Conservation (phyloP, 1,140 invertebrate species). For the Arctopsyche grandis region DNA sequence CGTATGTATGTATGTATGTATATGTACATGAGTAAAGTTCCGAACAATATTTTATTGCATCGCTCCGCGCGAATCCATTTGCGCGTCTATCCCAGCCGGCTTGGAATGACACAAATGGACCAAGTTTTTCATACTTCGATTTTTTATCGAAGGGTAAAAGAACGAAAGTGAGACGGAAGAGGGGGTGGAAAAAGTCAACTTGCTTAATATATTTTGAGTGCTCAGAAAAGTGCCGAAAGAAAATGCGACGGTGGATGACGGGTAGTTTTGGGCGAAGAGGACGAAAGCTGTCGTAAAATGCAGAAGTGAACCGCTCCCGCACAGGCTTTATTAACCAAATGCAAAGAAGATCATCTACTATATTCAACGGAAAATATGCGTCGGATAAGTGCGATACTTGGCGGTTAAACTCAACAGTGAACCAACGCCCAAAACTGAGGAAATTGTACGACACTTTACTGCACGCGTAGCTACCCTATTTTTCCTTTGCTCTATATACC, state of each 20-base stretch:
- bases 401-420: too few relatives aligned
- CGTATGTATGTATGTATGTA: neutral
- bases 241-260: constrained; percentile 20
- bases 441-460: too few relatives aligned
- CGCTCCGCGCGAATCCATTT: constrained; percentile 4
- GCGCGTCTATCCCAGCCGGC: neutral
- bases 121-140: constrained; percentile 29
- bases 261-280: constrained; percentile 15
- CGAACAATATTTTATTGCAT: constrained; percentile 20
- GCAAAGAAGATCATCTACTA: neutral
- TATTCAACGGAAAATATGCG: too few relatives aligned
- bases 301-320: constrained; percentile 12
- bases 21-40: neutral
- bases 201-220: constrained; percentile 24
- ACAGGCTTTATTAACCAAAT: neutral
- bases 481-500: too few relatives aligned
- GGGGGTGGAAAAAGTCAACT: constrained; percentile 12
- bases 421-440: too few relatives aligned
- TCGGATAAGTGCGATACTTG: too few relatives aligned
- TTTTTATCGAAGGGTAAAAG: neutral
- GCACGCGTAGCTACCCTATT: too few relatives aligned
- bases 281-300: constrained; percentile 27
- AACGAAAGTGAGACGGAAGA: neutral
- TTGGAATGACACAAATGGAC: constrained; percentile 28
- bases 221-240: constrained; percentile 1